Evolutionary conservation across 2,113 vertebrate genomes (phyloP).

Genomic region (Xenopus tropicalis): DNA sequence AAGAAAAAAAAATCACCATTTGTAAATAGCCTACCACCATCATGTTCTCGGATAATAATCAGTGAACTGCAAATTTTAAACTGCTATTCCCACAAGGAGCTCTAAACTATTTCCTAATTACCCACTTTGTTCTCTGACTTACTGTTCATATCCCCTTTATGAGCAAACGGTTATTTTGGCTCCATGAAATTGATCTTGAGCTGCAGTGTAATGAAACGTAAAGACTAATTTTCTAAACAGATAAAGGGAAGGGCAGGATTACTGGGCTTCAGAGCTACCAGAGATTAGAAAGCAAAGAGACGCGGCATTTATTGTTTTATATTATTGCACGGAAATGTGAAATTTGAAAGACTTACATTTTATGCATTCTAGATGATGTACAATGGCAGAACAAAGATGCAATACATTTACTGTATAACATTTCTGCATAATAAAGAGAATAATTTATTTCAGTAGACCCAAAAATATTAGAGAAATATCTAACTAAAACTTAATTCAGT

Average conservation of each 20-base stretch:
- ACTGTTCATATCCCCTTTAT: slow-evolving; percentile 9
- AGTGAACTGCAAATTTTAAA: slow-evolving; percentile 8
- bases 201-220: slow-evolving; percentile 12
- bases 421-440: too few relatives aligned
- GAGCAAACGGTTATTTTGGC: slow-evolving; percentile 10
- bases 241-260: not conserved
- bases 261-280: too few relatives aligned
- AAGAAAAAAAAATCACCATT: slow-evolving; percentile 1
- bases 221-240: not conserved
- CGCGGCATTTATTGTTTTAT: too few relatives aligned
- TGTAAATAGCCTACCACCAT: not conserved
- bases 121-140: slow-evolving; percentile 10
- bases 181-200: slow-evolving; percentile 5
- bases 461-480: too few relatives aligned
- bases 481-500: too few relatives aligned
- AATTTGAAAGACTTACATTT: too few relatives aligned
- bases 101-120: slow-evolving; percentile 13
- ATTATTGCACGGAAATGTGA: too few relatives aligned
- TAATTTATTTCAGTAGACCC: too few relatives aligned
- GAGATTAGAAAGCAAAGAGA: too few relatives aligned
- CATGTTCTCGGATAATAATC: slow-evolving; percentile 17
- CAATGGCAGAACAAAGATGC: too few relatives aligned
- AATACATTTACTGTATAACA: too few relatives aligned
- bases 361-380: too few relatives aligned
- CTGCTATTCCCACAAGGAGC: not conserved